Conservation (phyloP, 2,113 vertebrate species). For the Rousettus leschenaultii region DNA sequence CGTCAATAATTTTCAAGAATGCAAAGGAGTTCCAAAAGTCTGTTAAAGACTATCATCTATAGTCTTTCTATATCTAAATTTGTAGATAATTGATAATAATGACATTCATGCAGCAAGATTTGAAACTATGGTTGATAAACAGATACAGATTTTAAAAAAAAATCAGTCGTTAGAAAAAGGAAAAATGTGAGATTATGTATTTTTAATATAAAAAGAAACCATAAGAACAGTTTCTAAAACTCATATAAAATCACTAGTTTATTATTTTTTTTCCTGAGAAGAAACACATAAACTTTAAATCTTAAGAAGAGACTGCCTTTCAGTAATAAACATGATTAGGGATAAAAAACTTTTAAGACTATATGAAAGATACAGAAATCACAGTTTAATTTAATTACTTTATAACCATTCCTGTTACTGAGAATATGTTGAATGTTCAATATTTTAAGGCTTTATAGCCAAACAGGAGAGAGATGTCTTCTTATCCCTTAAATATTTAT, state of each 20-base stretch:
- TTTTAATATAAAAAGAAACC: constrained; percentile 8
- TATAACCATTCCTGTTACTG: not conserved
- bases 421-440: not conserved
- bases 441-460: not conserved
- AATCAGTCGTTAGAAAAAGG: not conserved
- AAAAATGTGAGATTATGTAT: not conserved
- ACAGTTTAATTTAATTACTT: not conserved
- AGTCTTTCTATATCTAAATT: not conserved
- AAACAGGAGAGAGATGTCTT: not conserved
- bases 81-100: not conserved
- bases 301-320: not conserved
- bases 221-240: not conserved
- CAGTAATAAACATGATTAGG: not conserved
- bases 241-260: constrained; percentile 2
- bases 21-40: not conserved
- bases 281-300: not conserved
- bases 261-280: not conserved
- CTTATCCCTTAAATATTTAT: not conserved
- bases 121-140: not conserved
- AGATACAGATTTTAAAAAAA: not conserved
- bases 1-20: not conserved
- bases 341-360: not conserved
- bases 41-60: not conserved
- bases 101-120: not conserved
- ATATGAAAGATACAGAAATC: not conserved